Base-by-base conservation (phyloP, 2,113 vertebrate genomes). In the Dipodomys merriami region DNA sequence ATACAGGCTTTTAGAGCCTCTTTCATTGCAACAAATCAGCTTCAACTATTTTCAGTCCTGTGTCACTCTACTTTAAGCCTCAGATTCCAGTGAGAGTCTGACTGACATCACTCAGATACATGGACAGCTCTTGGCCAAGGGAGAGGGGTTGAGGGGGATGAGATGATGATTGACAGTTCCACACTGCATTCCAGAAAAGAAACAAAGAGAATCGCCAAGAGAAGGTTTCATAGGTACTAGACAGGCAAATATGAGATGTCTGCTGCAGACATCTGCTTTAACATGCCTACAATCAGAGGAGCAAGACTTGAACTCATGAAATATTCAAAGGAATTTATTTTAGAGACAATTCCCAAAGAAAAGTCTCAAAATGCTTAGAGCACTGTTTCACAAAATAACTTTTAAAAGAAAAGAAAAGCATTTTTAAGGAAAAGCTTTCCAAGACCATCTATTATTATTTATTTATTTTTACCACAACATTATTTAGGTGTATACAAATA, bases 41-140 rank as follows among this genome's bases (percentile, higher is more conserved):
- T 65, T 91, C 88, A 39, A 90, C 95, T 94, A 85, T 96, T 93
- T 95, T 94, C 96, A 96, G 95, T 78, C 67, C 79, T 67, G 19
- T 53, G 85, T 95, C 95, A 91, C 90, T 91, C 71, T 73, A 44
- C 65, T 64, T 79, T 79, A 35, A 96, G 96, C 92, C 67, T 95
- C 90, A 57, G n/a, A 88, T 92, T 91, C 82, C 95, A 83, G 29
- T 0, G 4, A 82, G 49, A 84, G 85, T 84, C 78, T 67, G 49
- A 44, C 33, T 88, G 85, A 76, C 65, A 67, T 77, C 29, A 8
- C 30, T 64, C 64, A 81, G 46, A 89, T 91, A 44, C 76, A 79
- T 82, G 60, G 44, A 65, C n/a, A 72, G 71, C n/a, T 65, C 60
- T 74, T 90, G 57, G 60, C 88, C 67, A 30, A 57, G 15, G 62